Percentiles rank a stretch among this genome's conserved stretches.
phyloP scores from a whole-genome alignment of 1,140 invertebrate genomes.

The Portunus trituberculatus region DNA sequence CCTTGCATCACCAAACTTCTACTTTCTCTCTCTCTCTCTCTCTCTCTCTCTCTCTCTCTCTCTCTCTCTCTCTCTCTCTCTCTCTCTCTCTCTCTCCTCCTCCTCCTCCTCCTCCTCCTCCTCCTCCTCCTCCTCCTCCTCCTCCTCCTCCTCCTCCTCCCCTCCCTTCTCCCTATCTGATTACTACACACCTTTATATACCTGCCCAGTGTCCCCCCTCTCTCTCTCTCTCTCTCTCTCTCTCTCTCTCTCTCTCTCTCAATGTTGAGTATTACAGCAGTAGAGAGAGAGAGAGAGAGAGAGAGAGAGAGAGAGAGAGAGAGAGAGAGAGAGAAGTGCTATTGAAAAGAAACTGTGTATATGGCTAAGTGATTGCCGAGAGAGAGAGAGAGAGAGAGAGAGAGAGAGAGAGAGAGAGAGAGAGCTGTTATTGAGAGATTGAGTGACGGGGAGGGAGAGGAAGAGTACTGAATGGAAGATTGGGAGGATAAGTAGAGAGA shows the following conservation, averaged over 20 bases:
- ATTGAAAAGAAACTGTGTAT: not conserved
- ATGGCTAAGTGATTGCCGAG: too few relatives aligned
- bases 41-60: too few relatives aligned
- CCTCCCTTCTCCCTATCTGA: not conserved
- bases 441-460: not conserved
- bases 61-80: too few relatives aligned
- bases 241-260: too few relatives aligned
- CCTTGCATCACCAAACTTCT: not conserved
- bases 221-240: too few relatives aligned
- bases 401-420: not conserved
- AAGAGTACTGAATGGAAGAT: not conserved
- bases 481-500: too few relatives aligned
- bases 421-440: not conserved
- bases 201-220: too few relatives aligned
- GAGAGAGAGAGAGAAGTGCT: not conserved
- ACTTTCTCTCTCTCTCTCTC: not conserved
- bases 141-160: too few relatives aligned
- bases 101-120: too few relatives aligned
- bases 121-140: too few relatives aligned
- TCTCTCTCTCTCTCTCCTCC: too few relatives aligned
- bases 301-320: constrained; percentile 1
- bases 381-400: not conserved
- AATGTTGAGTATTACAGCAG: not conserved
- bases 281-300: not conserved
- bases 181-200: too few relatives aligned